These are phyloP conservation scores for Agrotis clavis DNA, from an alignment of 2,888 invertebrate species.

Conservation along the genomic window DNA sequence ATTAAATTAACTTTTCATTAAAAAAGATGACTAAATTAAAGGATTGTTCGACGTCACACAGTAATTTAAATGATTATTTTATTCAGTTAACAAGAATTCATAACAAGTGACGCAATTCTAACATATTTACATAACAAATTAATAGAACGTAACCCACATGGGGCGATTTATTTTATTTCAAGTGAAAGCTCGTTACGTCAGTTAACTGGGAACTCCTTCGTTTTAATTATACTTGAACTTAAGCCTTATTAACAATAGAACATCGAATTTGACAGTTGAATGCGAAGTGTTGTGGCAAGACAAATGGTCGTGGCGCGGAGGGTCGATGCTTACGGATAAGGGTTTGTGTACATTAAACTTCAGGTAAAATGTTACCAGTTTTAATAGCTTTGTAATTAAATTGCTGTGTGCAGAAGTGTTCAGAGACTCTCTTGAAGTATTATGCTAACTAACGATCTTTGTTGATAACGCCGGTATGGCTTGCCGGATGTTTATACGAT, in stretches of 20 bases:
- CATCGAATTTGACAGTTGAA: conserved; percentile 80
- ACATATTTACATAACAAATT: conserved; percentile 33
- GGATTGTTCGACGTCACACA: neutral
- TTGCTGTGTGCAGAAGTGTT: conserved; percentile 10
- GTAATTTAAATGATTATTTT: conserved; percentile 3
- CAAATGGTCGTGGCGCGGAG: conserved; percentile 67
- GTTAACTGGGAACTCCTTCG: conserved; percentile 58
- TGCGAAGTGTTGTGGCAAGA: conserved; percentile 72
- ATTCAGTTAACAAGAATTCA: conserved; percentile 17
- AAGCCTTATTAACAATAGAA: conserved; percentile 74
- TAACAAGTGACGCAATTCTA: conserved; percentile 26
- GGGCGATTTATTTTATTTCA: conserved; percentile 45
- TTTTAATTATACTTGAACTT: conserved; percentile 71
- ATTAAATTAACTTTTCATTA: conserved; percentile 3
- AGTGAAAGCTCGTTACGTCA: conserved; percentile 53
- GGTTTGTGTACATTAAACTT: conserved; percentile 53
- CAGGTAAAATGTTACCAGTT: conserved; percentile 28
- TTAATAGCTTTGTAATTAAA: conserved; percentile 29
- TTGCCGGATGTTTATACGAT: conserved; percentile 8
- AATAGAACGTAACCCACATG: conserved; percentile 21
- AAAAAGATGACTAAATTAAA: neutral
- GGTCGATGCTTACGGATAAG: conserved; percentile 53
- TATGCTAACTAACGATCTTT: conserved; percentile 10
- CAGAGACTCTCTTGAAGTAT: conserved; percentile 10
- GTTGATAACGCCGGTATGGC: neutral